phyloP scores from a whole-genome alignment of 2,797 vertebrate species.

The Champsocephalus gunnari region DNA sequence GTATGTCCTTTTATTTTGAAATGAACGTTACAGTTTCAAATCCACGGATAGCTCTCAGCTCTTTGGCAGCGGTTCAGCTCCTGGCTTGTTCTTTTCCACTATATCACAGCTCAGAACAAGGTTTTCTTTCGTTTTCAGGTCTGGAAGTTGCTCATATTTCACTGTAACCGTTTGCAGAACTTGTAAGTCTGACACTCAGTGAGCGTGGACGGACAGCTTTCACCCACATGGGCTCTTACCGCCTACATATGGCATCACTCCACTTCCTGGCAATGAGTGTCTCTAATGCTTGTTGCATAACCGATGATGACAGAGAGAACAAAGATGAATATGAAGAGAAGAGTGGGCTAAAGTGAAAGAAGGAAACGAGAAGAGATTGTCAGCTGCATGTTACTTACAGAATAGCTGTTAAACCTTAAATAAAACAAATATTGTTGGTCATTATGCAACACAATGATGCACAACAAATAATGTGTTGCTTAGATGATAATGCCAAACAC shows the following conservation, averaged over 20 bases:
- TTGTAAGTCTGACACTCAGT: constrained; percentile 58
- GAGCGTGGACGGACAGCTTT: constrained; percentile 59
- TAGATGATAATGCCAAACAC: too few species aligned
- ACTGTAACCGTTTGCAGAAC: constrained; percentile 42
- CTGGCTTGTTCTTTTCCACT: constrained; percentile 44
- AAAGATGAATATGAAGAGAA: constrained; percentile 43
- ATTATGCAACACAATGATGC: too few species aligned
- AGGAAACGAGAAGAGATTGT: constrained; percentile 34
- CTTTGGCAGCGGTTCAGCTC: constrained; percentile 18
- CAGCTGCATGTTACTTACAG: constrained; percentile 13
- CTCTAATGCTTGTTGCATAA: constrained; percentile 71
- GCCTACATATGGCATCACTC: constrained; percentile 67
- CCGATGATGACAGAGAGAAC: constrained; percentile 56
- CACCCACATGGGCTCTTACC: constrained; percentile 66
- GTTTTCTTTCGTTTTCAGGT: constrained; percentile 42
- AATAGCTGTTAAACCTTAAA: constrained; percentile 11
- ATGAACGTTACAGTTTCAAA: constrained; percentile 2
- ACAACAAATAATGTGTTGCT: too few species aligned
- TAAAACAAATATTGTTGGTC: too few species aligned
- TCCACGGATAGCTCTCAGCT: constrained; percentile 21
- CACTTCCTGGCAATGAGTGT: constrained; percentile 59
- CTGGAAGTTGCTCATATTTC: constrained; percentile 45
- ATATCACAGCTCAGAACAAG: constrained; percentile 39
- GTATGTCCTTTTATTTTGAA: neutral
- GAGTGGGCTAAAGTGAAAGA: constrained; percentile 65